Conservation (phyloP, 1,140 invertebrate genomes). For the Zaprionus ghesquierei region DNA sequence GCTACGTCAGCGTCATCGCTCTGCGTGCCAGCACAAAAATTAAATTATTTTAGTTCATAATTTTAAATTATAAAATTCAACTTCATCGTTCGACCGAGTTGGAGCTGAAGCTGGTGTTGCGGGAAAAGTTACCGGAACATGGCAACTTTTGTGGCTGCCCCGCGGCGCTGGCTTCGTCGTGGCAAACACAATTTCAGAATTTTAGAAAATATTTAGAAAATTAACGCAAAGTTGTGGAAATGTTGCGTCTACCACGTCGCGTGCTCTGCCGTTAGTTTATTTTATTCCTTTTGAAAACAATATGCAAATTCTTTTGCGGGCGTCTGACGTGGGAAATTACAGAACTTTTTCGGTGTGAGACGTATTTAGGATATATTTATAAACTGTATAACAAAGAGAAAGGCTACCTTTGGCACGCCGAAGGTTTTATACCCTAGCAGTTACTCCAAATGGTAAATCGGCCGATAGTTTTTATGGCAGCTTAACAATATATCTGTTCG, state of each 20-base stretch:
- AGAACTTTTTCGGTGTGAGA: not conserved
- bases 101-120: slow-evolving; percentile 17
- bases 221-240: slow-evolving; percentile 79
- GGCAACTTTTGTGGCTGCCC: slow-evolving; percentile 50
- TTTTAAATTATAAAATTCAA: slow-evolving; percentile 75
- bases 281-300: slow-evolving; percentile 54
- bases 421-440: too few species aligned
- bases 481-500: too few species aligned
- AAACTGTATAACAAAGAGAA: too few species aligned
- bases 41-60: slow-evolving; percentile 80
- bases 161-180: slow-evolving; percentile 8
- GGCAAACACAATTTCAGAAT: slow-evolving; percentile 66
- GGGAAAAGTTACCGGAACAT: slow-evolving; percentile 43
- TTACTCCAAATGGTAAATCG: too few species aligned
- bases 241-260: slow-evolving; percentile 54
- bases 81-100: slow-evolving; percentile 37
- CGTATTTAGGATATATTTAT: too few species aligned
- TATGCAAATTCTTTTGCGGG: slow-evolving; percentile 60
- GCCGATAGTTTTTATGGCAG: too few species aligned
- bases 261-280: slow-evolving; percentile 36
- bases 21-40: slow-evolving; percentile 74
- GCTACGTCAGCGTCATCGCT: slow-evolving; percentile 28
- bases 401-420: too few species aligned
- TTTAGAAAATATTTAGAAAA: slow-evolving; percentile 79
- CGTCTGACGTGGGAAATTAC: not conserved